Evolutionary conservation across 1,140 invertebrate species (phyloP), one percentile per base, ranked within the genome.

Genomic region (Zeugodacus cucurbitae): DNA sequence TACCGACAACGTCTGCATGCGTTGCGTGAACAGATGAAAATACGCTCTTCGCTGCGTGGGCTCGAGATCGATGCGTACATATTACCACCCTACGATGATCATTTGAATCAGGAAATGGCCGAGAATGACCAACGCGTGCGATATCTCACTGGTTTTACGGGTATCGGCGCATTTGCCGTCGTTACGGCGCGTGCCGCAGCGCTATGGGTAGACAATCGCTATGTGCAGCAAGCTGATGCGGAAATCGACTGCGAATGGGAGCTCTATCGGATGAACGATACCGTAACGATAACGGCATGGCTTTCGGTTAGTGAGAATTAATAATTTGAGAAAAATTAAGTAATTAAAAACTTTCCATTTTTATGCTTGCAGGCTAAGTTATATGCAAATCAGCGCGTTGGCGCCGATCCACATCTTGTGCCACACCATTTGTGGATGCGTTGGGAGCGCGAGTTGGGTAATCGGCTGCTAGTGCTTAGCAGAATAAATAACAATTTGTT

Each of bases 181-280:
- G 94, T 99, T 5, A 98, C 97, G 0, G 90, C 94, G 67, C 94
- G 94, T n/a, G 95, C 95, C 37, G 97, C 98, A 0, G 96, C 96
- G 2, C 90, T 99, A 29, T 99, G 98, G 98, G 97, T 98, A 2
- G 97, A 99, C 92, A 96, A 97, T 2, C 95, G 97, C 48, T 99
- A 99, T 93, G 96, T 96, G 90, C 93, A 96, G 34, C 96, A 96
- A 90, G 97, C 97, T 0, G 95, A 97, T 78, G 94, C 96, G 29
- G 94, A 97, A 90, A 93, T 98, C 3, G 95, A 97, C 89, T 97
- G 96, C 90, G 95, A 97, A 88, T 98, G 97, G 97, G 95, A 95
- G 34, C 94, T 99, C 1, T 96, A 98, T 95, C 96, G 96, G 92
- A 93, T 94, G 59, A 96, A 96, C 89, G 94, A 95, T 86, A 95